Evolutionary conservation across 2,797 vertebrate genomes (phyloP).

Genomic region (Benthosema pterotum): DNA sequence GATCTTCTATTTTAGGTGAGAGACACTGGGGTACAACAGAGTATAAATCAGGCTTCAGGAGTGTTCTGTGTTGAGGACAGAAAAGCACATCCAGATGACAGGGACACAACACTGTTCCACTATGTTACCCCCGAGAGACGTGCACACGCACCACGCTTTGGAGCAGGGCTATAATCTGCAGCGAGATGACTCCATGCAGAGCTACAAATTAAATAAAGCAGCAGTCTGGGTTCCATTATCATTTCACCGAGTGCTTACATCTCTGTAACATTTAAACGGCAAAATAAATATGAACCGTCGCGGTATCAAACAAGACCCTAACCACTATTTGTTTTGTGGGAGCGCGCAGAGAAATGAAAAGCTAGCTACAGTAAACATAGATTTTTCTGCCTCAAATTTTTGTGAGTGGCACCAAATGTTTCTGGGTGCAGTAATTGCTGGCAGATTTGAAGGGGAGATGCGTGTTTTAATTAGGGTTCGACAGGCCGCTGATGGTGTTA

Average conservation of each 20-base stretch:
- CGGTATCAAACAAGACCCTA: constrained; percentile 75
- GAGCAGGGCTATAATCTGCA: constrained; percentile 76
- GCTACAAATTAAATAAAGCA: constrained; percentile 84
- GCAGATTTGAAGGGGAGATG: constrained; percentile 76
- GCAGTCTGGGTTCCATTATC: constrained; percentile 81
- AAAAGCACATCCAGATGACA: constrained; percentile 81
- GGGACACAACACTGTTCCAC: constrained; percentile 59
- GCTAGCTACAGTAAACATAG: constrained; percentile 76
- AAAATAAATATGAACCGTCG: constrained; percentile 77
- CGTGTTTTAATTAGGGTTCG: constrained; percentile 79
- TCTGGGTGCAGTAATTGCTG: constrained; percentile 74
- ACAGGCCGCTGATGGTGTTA: constrained; percentile 71
- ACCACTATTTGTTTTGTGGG: constrained; percentile 82
- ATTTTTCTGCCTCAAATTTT: constrained; percentile 69
- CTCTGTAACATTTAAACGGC: constrained; percentile 79
- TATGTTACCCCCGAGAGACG: constrained; percentile 65
- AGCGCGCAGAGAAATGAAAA: constrained; percentile 78
- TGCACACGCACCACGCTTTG: constrained; percentile 68
- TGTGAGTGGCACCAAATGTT: constrained; percentile 76
- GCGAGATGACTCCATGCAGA: constrained; percentile 75
- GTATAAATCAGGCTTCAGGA: constrained; percentile 17
- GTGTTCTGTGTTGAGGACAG: constrained; percentile 60
- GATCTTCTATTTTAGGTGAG: not conserved
- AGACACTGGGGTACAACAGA: not conserved
- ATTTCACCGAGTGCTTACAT: constrained; percentile 76